Base-by-base conservation (phyloP, 2,113 vertebrate genomes). In the Platichthys flesus region DNA sequence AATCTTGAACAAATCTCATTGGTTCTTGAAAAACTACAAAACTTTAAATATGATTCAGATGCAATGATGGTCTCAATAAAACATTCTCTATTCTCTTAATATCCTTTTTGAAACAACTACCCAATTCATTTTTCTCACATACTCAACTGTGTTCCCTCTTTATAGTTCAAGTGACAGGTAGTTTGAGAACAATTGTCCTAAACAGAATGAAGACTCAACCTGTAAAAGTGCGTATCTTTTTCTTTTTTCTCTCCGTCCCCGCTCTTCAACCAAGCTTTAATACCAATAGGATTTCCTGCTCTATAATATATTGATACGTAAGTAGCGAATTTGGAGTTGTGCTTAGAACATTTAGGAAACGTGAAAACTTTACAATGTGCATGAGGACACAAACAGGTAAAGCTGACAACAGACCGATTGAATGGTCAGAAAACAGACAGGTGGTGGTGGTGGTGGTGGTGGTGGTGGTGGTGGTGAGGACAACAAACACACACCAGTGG, bases 401-500 rank as follows among this genome's bases (percentile, higher is more conserved):
- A 28, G 49, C 18, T 20, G n/a, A n/a, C 51, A n/a, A 52, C 20
- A 52, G 51, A 52, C 51, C 9, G 51, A n/a, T 4, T n/a, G 51
- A 52, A 9, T 52, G 20, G 51, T 52, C 51, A 52, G 20, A n/a
- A 52, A 52, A n/a, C 16, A 52, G 51, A 21, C 0, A 49, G 47
- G 4, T 49, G 47, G 15, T 18, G 47, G 47, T 18, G 47, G 14
- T 49, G 47, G 15, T 16, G 47, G 15, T 51, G 47, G 47, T 51
- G 47, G 47, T 49, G 47, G 14, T 49, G 47, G 15, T 16, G 47
- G 15, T 51, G 47, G 47, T 51, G 47, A 72, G 24, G 40, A 58
- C 67, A 58, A 55, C 66, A 15, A 31, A 52, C 35, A 67, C 20
- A 20, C 45, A 24, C 20, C 28, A 40, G 51, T 55, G 26, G 71